Percentiles rank a stretch among this genome's conserved stretches.
Evolutionary conservation across 2,797 vertebrate genomes (phyloP).

Genomic region (Discoglossus pictus): DNA sequence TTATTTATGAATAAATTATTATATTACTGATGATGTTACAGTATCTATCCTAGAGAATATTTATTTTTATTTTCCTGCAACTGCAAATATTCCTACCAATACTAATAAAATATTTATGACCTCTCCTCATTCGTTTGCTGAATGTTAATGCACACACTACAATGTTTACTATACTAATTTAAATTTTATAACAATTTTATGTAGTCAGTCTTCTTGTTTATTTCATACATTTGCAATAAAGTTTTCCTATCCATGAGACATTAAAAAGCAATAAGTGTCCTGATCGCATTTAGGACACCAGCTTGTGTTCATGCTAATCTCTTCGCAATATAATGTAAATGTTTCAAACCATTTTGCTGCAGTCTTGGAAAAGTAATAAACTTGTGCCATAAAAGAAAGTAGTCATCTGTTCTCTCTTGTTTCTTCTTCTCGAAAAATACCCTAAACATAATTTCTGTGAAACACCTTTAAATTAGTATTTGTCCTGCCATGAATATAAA

Average conservation of each 20-base stretch:
- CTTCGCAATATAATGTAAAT: slow-evolving; percentile 36
- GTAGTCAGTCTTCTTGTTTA: slow-evolving; percentile 28
- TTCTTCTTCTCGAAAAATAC: too few species aligned
- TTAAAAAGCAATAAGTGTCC: slow-evolving; percentile 28
- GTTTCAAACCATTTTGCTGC: slow-evolving; percentile 29
- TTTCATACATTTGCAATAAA: slow-evolving; percentile 31
- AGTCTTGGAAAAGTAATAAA: slow-evolving; percentile 37
- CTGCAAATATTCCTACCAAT: slow-evolving; percentile 11
- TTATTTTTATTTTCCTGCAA: background rate
- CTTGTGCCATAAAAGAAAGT: slow-evolving; percentile 29
- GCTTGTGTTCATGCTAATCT: slow-evolving; percentile 41
- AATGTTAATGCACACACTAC: slow-evolving; percentile 1
- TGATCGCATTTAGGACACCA: slow-evolving; percentile 33
- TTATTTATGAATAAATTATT: too few species aligned
- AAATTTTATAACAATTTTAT: slow-evolving; percentile 28
- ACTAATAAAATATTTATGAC: slow-evolving; percentile 10
- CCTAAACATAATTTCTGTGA: too few species aligned
- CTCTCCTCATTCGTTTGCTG: background rate
- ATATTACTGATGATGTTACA: too few species aligned
- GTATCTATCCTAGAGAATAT: too few species aligned
- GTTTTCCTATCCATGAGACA: slow-evolving; percentile 22
- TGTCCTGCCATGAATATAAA: too few species aligned
- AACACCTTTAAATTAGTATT: too few species aligned
- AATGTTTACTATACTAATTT: background rate
- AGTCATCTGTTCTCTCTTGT: slow-evolving; percentile 41